A percentile compares a stretch with the other conserved stretches of the same genome.
These are phyloP conservation scores for Standfussiana lucernea DNA, from an alignment of 2,888 invertebrate genomes.

Conservation along the genomic window DNA sequence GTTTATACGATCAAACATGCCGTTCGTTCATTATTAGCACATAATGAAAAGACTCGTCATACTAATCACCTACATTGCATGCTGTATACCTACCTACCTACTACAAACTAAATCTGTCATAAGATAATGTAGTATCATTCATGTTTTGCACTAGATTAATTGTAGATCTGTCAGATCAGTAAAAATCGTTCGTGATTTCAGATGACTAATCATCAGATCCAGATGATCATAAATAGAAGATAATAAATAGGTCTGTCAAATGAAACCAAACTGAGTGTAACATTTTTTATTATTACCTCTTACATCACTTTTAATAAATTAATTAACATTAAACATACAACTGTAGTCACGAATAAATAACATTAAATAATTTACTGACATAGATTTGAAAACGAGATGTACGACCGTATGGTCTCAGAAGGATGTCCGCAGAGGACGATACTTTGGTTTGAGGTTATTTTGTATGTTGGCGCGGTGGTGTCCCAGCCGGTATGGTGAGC, in stretches of 20 bases:
- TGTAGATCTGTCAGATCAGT: background rate
- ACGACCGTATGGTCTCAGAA: slow-evolving; percentile 81
- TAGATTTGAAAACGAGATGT: slow-evolving; percentile 85
- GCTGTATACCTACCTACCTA: background rate
- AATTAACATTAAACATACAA: slow-evolving; percentile 86
- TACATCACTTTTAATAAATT: slow-evolving; percentile 86
- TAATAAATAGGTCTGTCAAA: slow-evolving; percentile 60
- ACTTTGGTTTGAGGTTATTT: slow-evolving; percentile 89
- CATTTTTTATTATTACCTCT: slow-evolving; percentile 82
- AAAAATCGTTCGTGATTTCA: background rate
- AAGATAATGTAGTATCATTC: background rate
- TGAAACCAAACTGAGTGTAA: slow-evolving; percentile 82
- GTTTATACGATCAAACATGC: slow-evolving; percentile 28
- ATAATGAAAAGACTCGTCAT: slow-evolving; percentile 5
- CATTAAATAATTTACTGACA: slow-evolving; percentile 89
- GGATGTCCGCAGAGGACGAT: slow-evolving; percentile 81
- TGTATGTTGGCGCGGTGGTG: slow-evolving; percentile 78
- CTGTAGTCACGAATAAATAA: slow-evolving; percentile 89
- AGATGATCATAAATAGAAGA: background rate
- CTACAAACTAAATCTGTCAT: background rate
- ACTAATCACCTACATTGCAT: background rate
- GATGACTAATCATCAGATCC: background rate
- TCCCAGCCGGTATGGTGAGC: slow-evolving; percentile 60
- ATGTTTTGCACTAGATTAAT: background rate
- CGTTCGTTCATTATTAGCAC: slow-evolving; percentile 1